Evolutionary conservation across 2,113 vertebrate species (phyloP), one percentile per base, ranked within the genome.

Genomic region (Rhinoderma darwinii): DNA sequence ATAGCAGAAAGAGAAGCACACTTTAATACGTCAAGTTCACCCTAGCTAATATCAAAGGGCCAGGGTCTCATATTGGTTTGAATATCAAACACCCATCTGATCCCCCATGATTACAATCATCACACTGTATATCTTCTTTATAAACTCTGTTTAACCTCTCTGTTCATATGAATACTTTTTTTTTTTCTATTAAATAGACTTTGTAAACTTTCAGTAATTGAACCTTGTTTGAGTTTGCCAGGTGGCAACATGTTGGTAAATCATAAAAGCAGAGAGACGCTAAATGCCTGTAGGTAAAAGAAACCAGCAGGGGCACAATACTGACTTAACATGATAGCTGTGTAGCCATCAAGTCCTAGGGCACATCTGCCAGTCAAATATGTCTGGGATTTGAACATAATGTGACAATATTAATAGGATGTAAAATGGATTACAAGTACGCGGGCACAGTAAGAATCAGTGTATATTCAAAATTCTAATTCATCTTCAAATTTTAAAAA

Each of bases 231-330:
- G 15, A 37, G 35, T 39, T 39, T 37, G 35, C 10, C 20, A 25
- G 18, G 25, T 72, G 68, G 27, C 68, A 41, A 37, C 37, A 20
- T 3, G 37, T 10, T 72, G 68, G 68, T 72, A 72, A 35, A 41
- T 72, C 9, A 72, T 41, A 72, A 37, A 25, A 25, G 37, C 18
- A 41, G 3, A 10, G 68, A 37, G 18, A 20, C 14, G 30, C 8
- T 41, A 41, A 72, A 72, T 72, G 68, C 68, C 68, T 72, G 68
- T 41, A 72, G 68, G 68, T 72, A 72, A 72, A 72, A 41, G 35
- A 72, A 72, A 41, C 20, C 68, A 72, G 37, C 35, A 72, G 68
- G 66, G 37, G 37, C 37, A 72, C 18, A 70, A 22, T 68, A 68
- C 27, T 68, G 30, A 68, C 63, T 68, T 68, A 35, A 68, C 30